These are phyloP conservation scores for Corythaixoides concolor DNA, from an alignment of 2,113 vertebrate genomes.

Conservation along the genomic window DNA sequence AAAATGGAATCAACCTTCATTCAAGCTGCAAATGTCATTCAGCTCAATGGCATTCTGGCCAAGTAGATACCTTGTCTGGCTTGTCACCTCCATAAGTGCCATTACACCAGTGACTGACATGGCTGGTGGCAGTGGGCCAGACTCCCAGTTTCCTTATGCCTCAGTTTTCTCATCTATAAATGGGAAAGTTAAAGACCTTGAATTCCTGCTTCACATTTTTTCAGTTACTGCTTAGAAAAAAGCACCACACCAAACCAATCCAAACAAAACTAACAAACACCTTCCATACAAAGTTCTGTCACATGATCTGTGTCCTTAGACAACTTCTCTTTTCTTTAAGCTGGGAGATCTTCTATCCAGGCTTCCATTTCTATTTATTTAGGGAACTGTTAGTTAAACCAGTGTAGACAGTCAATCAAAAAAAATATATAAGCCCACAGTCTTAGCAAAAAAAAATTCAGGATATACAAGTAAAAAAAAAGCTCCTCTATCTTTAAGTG, in stretches of 20 bases:
- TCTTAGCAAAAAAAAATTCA: not conserved
- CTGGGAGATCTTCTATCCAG: fast-evolving
- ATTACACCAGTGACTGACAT: not conserved
- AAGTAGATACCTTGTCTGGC: not conserved
- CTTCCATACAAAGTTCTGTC: not conserved
- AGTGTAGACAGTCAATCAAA: not conserved
- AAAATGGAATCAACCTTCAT: not conserved
- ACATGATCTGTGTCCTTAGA: not conserved
- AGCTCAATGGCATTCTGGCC: not conserved
- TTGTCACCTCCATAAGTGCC: not conserved
- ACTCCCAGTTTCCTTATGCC: not conserved
- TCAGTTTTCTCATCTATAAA: not conserved
- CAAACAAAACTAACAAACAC: fast-evolving
- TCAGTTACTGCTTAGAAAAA: not conserved
- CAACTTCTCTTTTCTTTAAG: not conserved
- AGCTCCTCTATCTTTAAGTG: not conserved
- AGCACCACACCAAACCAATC: not conserved
- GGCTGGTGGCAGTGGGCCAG: not conserved
- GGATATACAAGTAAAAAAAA: not conserved
- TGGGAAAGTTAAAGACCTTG: not conserved
- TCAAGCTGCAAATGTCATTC: not conserved
- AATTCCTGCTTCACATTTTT: not conserved
- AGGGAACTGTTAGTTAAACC: not conserved
- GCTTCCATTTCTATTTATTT: not conserved
- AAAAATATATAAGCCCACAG: no score